Evolutionary conservation across 2,888 invertebrate genomes (phyloP), one percentile per base, ranked within the genome.

Genomic region (Gandaritis pyraliata): DNA sequence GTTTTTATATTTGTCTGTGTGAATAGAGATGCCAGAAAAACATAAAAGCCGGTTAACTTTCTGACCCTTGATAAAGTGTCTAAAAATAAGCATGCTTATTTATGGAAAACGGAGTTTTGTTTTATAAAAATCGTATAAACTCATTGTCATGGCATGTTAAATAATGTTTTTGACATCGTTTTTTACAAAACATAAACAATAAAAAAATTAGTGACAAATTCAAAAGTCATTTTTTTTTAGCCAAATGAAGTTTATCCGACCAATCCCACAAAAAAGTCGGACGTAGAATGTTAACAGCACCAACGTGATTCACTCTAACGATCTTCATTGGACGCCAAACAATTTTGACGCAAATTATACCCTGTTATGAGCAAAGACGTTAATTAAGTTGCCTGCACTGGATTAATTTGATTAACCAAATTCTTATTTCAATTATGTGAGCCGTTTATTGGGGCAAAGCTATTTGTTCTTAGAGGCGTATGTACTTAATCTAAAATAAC

Each of bases 341-440:
- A 83, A 87, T 88, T 88, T 86, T 84, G 86, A 90, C 88, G 80
- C 88, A 90, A 90, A 91, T 91, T 91, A 90, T 87, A 90, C 81
- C 79, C 85, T 88, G 85, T 81, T 87, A 82, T 79, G 72, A 83
- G 75, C 81, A 80, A 85, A 81, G 78, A 87, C 81, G 81, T 80
- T 88, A 87, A 90, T 90, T 88, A 88, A 86, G 83, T 88, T 86
- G 86, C 87, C 85, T 77, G 75, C 76, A 78, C 71, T 76, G 84
- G 84, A 88, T 88, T 87, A 87, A 91, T 90, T 88, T 86, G 86
- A 89, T 89, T 87, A 88, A 85, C 84, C 81, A 82, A 64, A 81
- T 82, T 86, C 82, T 86, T 84, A 85, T 89, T 89, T 90, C 88
- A 90, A 90, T 87, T 86, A 88, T 79, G 78, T 82, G 83, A 82